These are phyloP conservation scores for Lasioglossum marginatum DNA, from an alignment of 2,888 invertebrate species.

Conservation along the genomic window DNA sequence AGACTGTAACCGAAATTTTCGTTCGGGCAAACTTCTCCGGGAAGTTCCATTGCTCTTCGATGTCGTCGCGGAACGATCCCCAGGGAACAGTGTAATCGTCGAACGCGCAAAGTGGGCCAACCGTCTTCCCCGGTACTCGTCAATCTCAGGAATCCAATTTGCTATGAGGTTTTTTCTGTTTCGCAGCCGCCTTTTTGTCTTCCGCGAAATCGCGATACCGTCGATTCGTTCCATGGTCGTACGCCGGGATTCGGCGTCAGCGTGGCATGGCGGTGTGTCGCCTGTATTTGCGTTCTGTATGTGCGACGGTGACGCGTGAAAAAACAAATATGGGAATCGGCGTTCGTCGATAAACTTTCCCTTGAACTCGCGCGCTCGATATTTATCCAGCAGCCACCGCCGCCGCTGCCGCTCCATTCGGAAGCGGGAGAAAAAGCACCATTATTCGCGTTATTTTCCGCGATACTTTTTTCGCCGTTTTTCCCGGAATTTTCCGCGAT, in stretches of 20 bases:
- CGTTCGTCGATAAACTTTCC: constrained; percentile 13
- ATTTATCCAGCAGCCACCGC: constrained; percentile 14
- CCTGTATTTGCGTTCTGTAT: neutral
- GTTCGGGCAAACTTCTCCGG: neutral
- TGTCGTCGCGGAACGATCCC: constrained; percentile 26
- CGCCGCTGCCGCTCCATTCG: neutral
- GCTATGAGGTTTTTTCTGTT: constrained; percentile 34
- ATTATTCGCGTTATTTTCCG: constrained; percentile 17
- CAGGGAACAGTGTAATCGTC: constrained; percentile 11
- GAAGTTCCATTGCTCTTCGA: neutral
- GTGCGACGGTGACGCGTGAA: neutral
- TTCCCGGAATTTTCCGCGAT: neutral
- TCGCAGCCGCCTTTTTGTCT: constrained; percentile 10
- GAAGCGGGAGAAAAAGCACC: constrained; percentile 2
- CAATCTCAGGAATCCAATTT: constrained; percentile 58
- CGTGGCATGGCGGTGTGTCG: neutral
- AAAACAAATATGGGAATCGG: constrained; percentile 10
- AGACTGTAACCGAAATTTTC: neutral
- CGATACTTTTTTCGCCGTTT: neutral
- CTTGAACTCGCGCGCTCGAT: constrained; percentile 19
- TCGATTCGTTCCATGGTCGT: neutral
- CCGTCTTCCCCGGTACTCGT: constrained; percentile 16
- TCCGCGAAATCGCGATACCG: neutral
- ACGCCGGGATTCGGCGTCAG: neutral
- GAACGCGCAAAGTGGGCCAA: constrained; percentile 30